Conservation (phyloP, 1,140 invertebrate genomes). For the Coptotermes formosanus region DNA sequence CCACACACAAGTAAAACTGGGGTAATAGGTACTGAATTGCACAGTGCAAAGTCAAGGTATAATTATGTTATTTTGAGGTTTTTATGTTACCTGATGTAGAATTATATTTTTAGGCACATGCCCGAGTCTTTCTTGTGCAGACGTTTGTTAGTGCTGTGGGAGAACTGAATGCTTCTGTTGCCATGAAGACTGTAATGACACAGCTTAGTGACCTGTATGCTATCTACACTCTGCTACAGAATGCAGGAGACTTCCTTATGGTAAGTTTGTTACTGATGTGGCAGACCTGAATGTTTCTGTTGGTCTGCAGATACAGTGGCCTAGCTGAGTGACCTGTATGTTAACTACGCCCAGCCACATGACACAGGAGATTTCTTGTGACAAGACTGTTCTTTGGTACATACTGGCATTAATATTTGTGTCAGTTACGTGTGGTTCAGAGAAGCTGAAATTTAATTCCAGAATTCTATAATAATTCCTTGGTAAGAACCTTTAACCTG, state of each 20-base stretch:
- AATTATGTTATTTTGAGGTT: no score
- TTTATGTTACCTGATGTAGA: neutral
- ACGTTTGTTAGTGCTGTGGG: conserved; percentile 60
- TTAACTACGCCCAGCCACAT: conserved; percentile 70
- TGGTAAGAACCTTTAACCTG: no score
- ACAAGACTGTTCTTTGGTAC: no score
- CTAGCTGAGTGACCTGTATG: conserved; percentile 74
- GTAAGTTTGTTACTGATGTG: conserved; percentile 64
- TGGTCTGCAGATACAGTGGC: conserved; percentile 61
- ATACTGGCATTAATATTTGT: no score
- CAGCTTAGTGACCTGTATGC: conserved; percentile 76
- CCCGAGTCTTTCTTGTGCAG: conserved; percentile 69
- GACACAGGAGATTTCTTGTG: conserved; percentile 70
- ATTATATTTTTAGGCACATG: conserved; percentile 61
- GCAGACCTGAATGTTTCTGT: conserved; percentile 53
- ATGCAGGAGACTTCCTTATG: conserved; percentile 73
- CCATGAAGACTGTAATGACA: conserved; percentile 62
- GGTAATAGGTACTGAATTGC: no score
- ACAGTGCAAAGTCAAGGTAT: no score
- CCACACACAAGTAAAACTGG: no score
- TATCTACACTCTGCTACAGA: conserved; percentile 69
- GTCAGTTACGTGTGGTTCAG: no score
- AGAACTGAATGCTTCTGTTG: conserved; percentile 52
- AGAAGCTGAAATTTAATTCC: no score
- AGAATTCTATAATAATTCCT: no score